Percentiles rank a stretch among this genome's conserved stretches.
Conservation (phyloP, 2,888 invertebrate species). For the Oxyteleia sp. region DNA sequence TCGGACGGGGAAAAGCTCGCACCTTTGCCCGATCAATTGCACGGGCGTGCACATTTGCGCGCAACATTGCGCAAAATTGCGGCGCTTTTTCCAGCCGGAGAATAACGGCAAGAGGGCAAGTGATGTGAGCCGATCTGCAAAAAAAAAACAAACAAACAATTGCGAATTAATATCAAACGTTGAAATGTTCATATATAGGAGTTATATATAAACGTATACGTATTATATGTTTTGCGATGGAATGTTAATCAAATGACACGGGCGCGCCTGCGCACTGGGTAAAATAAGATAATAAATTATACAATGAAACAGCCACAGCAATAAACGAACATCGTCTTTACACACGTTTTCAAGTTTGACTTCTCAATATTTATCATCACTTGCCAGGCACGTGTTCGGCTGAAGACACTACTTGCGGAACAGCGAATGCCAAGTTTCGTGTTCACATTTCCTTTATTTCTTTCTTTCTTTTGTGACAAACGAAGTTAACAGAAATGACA, state of each 20-base stretch:
- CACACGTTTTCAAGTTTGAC: slow-evolving; percentile 57
- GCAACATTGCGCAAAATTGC: no score
- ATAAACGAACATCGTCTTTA: slow-evolving; percentile 65
- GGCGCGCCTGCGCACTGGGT: no score
- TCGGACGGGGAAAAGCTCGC: background rate
- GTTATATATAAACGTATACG: slow-evolving; percentile 37
- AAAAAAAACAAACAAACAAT: background rate
- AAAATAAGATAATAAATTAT: no score
- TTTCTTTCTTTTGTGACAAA: background rate
- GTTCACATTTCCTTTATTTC: slow-evolving; percentile 28
- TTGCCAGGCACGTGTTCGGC: slow-evolving; percentile 41
- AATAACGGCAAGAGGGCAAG: background rate
- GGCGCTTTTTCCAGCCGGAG: no score
- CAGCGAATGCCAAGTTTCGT: slow-evolving; percentile 54
- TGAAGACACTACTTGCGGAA: slow-evolving; percentile 63
- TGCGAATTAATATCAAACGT: slow-evolving; percentile 47
- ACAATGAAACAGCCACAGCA: slow-evolving; percentile 73
- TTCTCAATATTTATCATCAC: slow-evolving; percentile 61
- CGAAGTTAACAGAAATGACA: background rate
- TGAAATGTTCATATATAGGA: slow-evolving; percentile 43
- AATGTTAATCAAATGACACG: no score
- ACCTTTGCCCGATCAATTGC: background rate
- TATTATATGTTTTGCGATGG: no score
- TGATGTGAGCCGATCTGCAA: background rate
- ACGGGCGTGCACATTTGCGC: no score